Percentiles rank a stretch among this genome's conserved stretches.
These are phyloP conservation scores for Guaruba guarouba DNA, from an alignment of 2,113 vertebrate species.

Conservation along the genomic window DNA sequence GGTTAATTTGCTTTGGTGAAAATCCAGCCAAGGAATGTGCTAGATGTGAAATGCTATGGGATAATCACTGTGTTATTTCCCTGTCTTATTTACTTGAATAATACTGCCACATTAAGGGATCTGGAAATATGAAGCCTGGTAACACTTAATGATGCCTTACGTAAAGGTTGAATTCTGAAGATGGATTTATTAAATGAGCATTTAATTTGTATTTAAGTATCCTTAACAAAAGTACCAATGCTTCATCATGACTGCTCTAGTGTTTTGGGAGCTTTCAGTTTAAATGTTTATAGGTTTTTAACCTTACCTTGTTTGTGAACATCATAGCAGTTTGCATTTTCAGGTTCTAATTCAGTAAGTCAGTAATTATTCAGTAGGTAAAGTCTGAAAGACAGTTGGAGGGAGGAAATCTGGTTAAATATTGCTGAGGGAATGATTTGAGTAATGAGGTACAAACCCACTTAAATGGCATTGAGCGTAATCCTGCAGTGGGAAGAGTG, in stretches of 20 bases:
- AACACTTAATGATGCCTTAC: not conserved
- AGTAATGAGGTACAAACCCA: not conserved
- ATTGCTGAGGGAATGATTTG: not conserved
- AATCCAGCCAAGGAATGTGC: not conserved
- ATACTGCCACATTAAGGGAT: not conserved
- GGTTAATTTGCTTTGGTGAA: not conserved
- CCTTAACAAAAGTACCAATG: not conserved
- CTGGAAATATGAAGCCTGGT: not conserved
- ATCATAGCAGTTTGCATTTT: not conserved
- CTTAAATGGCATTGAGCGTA: not conserved
- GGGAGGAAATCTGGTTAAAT: not conserved
- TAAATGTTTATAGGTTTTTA: not conserved
- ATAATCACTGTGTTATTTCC: not conserved
- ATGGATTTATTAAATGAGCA: not conserved
- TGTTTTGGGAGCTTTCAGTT: not conserved
- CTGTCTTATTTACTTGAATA: not conserved
- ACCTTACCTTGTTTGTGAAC: not conserved
- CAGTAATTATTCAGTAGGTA: not conserved
- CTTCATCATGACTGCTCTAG: not conserved
- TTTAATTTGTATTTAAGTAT: not conserved
- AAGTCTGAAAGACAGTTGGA: not conserved
- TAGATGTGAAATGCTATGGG: not conserved
- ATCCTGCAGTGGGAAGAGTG: not conserved
- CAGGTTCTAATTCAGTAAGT: not conserved
- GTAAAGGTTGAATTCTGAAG: not conserved